These are phyloP conservation scores for Tolypeutes matacus DNA, from an alignment of 2,797 vertebrate genomes.

Conservation along the genomic window DNA sequence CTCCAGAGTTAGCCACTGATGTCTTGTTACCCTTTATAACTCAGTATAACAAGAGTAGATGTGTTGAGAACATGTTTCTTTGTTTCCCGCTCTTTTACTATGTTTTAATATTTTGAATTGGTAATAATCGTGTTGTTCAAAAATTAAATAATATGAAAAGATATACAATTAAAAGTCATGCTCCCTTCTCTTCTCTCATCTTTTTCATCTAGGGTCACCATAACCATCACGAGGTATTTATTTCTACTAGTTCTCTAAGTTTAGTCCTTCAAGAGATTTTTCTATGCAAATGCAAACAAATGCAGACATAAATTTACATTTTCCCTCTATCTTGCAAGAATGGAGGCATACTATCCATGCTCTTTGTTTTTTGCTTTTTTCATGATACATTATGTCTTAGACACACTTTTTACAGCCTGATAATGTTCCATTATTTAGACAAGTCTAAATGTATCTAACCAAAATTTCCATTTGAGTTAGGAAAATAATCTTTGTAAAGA, in stretches of 20 bases:
- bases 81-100: background rate
- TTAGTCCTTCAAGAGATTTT: background rate
- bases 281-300: background rate
- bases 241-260: background rate
- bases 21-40: background rate
- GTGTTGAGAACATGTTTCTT: background rate
- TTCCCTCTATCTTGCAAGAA: background rate
- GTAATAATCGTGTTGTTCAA: background rate
- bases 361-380: background rate
- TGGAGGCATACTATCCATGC: background rate
- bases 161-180: background rate
- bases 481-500: background rate
- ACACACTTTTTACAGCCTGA: constrained; percentile 36
- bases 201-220: background rate
- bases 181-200: background rate
- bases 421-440: constrained; percentile 1
- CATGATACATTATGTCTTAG: background rate
- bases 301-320: background rate
- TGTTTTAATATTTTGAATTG: constrained; percentile 36
- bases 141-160: constrained; percentile 39
- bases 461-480: background rate
- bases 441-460: background rate
- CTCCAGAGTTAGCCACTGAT: background rate
- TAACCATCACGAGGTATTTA: background rate
- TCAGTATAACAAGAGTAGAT: background rate